Conservation (phyloP, 2,113 vertebrate genomes). For the Mesitornis unicolor region DNA sequence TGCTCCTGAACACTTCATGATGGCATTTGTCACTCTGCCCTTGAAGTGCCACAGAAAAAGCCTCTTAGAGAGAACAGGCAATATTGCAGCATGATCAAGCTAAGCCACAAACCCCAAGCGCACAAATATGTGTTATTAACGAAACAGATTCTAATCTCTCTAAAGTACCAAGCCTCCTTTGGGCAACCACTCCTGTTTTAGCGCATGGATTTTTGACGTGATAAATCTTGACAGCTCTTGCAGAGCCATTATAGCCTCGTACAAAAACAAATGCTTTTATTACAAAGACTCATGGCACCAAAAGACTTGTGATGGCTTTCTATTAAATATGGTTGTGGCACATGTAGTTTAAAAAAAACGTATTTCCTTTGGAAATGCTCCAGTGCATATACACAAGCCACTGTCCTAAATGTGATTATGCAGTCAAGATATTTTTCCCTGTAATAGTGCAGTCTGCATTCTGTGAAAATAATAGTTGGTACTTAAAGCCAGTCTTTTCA, state of each 20-base stretch:
- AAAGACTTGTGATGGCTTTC: background rate
- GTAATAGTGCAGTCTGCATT: background rate
- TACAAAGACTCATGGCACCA: background rate
- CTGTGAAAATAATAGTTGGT: background rate
- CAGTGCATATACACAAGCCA: background rate
- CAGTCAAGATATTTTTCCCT: background rate
- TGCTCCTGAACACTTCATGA: background rate
- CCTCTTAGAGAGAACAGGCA: background rate
- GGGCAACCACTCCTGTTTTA: background rate
- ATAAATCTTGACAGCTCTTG: conserved; percentile 42
- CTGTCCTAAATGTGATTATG: background rate
- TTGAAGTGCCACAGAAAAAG: background rate
- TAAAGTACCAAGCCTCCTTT: background rate
- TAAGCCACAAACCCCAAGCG: background rate
- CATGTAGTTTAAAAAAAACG: background rate
- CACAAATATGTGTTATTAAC: background rate
- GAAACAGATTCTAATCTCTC: background rate
- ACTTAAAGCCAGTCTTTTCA: background rate
- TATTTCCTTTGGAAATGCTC: background rate
- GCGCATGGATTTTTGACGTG: background rate
- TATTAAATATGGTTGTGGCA: background rate
- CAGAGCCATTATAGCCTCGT: background rate
- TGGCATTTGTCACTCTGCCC: background rate
- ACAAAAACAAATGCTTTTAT: conserved; percentile 26
- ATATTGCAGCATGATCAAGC: background rate